These are phyloP conservation scores for Epicampocera succincta DNA, from an alignment of 2,888 invertebrate genomes.

Conservation along the genomic window DNA sequence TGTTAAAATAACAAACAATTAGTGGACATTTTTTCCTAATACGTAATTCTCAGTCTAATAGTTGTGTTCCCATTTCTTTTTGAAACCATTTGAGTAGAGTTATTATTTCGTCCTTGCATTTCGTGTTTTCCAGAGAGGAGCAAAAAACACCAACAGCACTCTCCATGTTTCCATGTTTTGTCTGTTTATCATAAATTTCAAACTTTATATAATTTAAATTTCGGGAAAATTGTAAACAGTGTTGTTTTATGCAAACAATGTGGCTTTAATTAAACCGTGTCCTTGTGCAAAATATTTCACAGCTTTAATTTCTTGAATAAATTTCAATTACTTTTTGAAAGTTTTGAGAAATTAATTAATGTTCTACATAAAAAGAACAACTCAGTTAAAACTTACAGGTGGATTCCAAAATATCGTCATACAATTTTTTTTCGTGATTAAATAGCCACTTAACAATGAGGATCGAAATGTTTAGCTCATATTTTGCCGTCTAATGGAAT, in stretches of 20 bases:
- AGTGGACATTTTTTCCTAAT: constrained; percentile 52
- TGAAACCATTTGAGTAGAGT: constrained; percentile 38
- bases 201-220: constrained; percentile 36
- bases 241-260: constrained; percentile 33
- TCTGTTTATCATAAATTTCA: constrained; percentile 31
- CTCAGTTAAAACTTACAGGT: background rate
- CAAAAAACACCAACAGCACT: background rate
- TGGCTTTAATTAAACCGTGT: constrained; percentile 26
- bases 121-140: background rate
- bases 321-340: constrained; percentile 17
- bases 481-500: too few relatives aligned
- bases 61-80: constrained; percentile 33
- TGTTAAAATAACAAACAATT: constrained; percentile 62
- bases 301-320: constrained; percentile 29
- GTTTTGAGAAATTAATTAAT: constrained; percentile 15
- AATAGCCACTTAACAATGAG: too few relatives aligned
- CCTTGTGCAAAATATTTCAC: constrained; percentile 18
- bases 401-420: background rate
- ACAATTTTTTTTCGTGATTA: too few relatives aligned
- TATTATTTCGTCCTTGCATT: constrained; percentile 43
- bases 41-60: constrained; percentile 51
- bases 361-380: background rate
- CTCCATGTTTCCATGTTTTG: constrained; percentile 1
- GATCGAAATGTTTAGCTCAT: too few relatives aligned
- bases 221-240: background rate